A percentile compares a stretch with the other conserved stretches of the same genome.
These are phyloP conservation scores for Platichthys flesus DNA, from an alignment of 2,113 vertebrate species.

Conservation along the genomic window DNA sequence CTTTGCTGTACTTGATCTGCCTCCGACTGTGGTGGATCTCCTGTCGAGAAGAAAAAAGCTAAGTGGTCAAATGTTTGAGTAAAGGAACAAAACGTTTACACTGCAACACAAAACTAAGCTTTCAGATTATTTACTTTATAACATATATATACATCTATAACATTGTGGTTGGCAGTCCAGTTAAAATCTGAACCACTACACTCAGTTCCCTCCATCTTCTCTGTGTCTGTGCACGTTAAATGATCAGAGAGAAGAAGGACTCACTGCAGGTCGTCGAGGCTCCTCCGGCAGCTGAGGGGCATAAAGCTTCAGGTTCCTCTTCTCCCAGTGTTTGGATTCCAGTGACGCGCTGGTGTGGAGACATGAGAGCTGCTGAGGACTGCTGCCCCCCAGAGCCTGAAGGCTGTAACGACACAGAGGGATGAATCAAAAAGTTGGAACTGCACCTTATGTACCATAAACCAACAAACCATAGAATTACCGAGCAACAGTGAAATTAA, in stretches of 20 bases:
- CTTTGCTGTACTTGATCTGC: conserved; percentile 96
- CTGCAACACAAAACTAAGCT: neutral
- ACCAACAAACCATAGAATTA: no score
- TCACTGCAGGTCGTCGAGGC: conserved; percentile 90
- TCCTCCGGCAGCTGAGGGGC: conserved; percentile 91
- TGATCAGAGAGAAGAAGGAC: conserved; percentile 45
- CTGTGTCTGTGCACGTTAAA: neutral
- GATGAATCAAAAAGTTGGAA: no score
- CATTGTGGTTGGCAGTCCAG: no score
- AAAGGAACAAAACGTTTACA: no score
- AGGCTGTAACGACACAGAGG: conserved; percentile 73
- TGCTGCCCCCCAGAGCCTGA: conserved; percentile 28
- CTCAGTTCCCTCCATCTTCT: no score
- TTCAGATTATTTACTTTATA: neutral
- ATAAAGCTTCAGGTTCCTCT: conserved; percentile 86
- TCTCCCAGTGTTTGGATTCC: conserved; percentile 86
- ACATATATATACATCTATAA: neutral
- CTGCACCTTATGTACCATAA: no score
- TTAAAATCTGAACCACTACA: no score
- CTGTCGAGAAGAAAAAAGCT: conserved; percentile 68
- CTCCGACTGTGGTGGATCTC: conserved; percentile 92
- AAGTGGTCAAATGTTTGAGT: no score
- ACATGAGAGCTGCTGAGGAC: conserved; percentile 74
- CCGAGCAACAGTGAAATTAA: no score
- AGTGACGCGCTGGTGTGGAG: conserved; percentile 84